Percentiles rank a stretch among this genome's conserved stretches.
These are phyloP conservation scores for Triops longicaudatus DNA, from an alignment of 1,140 invertebrate genomes.

Conservation along the genomic window DNA sequence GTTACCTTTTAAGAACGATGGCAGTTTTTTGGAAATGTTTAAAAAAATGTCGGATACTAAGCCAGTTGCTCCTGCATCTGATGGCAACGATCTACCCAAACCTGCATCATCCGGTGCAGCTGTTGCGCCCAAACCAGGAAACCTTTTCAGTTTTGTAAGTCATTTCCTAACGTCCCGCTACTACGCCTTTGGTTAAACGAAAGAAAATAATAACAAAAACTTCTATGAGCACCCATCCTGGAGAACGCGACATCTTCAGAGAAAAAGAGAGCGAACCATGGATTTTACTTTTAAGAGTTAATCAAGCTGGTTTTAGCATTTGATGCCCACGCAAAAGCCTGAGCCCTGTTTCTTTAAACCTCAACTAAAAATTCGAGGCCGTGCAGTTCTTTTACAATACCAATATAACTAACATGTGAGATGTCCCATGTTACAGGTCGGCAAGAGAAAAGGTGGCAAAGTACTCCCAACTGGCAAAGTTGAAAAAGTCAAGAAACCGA, in stretches of 20 bases:
- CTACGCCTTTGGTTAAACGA: background rate
- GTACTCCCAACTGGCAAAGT: conserved; percentile 82
- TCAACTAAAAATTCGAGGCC: conserved; percentile 34
- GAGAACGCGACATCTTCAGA: too few species aligned
- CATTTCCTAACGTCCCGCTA: background rate
- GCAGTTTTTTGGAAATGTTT: conserved; percentile 79
- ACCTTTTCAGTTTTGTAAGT: background rate
- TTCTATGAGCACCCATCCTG: background rate
- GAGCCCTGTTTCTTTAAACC: conserved; percentile 15
- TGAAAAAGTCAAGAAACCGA: conserved; percentile 58
- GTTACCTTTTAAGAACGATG: conserved; percentile 63
- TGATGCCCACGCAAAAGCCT: background rate
- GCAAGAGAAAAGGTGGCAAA: conserved; percentile 72
- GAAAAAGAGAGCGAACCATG: too few species aligned
- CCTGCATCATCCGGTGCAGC: background rate
- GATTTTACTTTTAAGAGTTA: background rate
- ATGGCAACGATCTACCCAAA: background rate
- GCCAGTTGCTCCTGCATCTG: background rate
- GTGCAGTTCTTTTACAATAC: background rate
- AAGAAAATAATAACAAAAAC: background rate
- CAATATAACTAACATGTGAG: conserved; percentile 27
- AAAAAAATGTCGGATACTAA: conserved; percentile 69
- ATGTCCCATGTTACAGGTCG: conserved; percentile 47
- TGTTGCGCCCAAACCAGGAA: background rate
- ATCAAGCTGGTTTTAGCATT: background rate